A percentile compares a stretch with the other conserved stretches of the same genome.
phyloP scores from a whole-genome alignment of 2,113 vertebrate genomes.

The Ptyas mucosa region DNA sequence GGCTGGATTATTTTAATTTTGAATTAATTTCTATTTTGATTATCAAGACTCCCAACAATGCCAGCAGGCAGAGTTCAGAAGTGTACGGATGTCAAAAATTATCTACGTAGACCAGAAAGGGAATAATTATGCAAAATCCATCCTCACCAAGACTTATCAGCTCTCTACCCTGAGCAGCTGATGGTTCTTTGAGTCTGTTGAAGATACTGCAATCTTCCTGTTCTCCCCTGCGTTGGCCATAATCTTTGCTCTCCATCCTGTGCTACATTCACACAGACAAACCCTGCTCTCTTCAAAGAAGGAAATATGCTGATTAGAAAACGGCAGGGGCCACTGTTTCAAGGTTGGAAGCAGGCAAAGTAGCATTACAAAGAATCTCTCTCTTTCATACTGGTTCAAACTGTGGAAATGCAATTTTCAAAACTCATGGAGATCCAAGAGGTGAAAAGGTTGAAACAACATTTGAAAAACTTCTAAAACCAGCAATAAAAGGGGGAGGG shows the following conservation, averaged over 20 bases:
- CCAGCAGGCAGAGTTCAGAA: conserved; percentile 36
- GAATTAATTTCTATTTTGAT: conserved; percentile 59
- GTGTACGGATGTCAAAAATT: conserved; percentile 60
- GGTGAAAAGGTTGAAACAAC: conserved; percentile 16
- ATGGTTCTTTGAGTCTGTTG: conserved; percentile 26
- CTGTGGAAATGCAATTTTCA: conserved; percentile 31
- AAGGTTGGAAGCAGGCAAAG: not conserved
- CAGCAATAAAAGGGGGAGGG: not conserved
- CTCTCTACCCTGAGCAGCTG: conserved; percentile 12
- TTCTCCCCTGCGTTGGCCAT: not conserved
- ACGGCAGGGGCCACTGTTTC: conserved; percentile 30
- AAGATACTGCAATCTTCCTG: conserved; percentile 19
- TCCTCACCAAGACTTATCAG: conserved; percentile 51
- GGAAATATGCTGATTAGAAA: conserved; percentile 36
- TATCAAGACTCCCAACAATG: conserved; percentile 54
- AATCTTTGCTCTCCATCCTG: not conserved
- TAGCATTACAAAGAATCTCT: conserved; percentile 17
- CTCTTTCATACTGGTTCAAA: not conserved
- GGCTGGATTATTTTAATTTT: conserved; percentile 41
- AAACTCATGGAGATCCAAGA: not conserved
- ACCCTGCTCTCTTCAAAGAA: not conserved
- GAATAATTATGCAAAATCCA: conserved; percentile 41
- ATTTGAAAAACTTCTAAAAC: not conserved
- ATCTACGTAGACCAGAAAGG: conserved; percentile 50
- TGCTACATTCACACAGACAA: conserved; percentile 8